A percentile compares a stretch with the other conserved stretches of the same genome.
phyloP scores from a whole-genome alignment of 1,140 invertebrate genomes.

The Berghia stephanieae region DNA sequence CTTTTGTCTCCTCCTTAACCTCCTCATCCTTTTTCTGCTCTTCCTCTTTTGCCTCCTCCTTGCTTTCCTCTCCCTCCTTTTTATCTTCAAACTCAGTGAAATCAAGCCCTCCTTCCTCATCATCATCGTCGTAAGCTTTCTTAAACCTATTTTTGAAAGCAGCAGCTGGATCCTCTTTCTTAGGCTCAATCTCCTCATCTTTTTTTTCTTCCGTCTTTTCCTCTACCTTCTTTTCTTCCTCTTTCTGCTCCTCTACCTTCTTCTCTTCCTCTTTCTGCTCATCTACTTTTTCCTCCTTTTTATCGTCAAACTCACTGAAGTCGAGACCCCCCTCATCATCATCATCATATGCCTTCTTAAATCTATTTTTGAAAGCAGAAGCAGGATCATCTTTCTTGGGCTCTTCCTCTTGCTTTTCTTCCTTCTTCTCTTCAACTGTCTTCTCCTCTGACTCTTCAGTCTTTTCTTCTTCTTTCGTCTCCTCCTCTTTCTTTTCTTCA shows the following conservation, averaged over 20 bases:
- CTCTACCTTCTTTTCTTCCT: slow-evolving; percentile 22
- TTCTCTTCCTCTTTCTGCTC: neutral
- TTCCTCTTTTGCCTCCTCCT: slow-evolving; percentile 13
- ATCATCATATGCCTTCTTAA: slow-evolving; percentile 6
- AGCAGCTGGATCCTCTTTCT: slow-evolving; percentile 16
- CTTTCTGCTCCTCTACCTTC: neutral
- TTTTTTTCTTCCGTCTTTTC: neutral
- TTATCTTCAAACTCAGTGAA: too few relatives aligned
- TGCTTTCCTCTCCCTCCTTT: slow-evolving; percentile 25
- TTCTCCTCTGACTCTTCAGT: slow-evolving; percentile 18
- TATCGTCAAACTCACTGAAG: slow-evolving; percentile 1
- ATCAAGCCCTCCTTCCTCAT: too few relatives aligned
- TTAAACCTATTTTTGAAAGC: too few relatives aligned
- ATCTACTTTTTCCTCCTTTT: neutral
- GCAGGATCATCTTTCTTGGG: slow-evolving; percentile 10
- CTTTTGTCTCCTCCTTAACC: slow-evolving; percentile 1
- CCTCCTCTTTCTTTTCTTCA: slow-evolving; percentile 21
- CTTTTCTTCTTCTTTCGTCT: slow-evolving; percentile 30
- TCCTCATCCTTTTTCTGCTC: slow-evolving; percentile 11
- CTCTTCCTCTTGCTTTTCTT: slow-evolving; percentile 13
- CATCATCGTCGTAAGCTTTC: too few relatives aligned
- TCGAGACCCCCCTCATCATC: slow-evolving; percentile 13
- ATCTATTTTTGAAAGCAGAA: slow-evolving; percentile 2
- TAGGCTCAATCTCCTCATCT: neutral
- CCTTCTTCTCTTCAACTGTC: slow-evolving; percentile 15